phyloP scores from a whole-genome alignment of 2,113 vertebrate species.

The Ia io region DNA sequence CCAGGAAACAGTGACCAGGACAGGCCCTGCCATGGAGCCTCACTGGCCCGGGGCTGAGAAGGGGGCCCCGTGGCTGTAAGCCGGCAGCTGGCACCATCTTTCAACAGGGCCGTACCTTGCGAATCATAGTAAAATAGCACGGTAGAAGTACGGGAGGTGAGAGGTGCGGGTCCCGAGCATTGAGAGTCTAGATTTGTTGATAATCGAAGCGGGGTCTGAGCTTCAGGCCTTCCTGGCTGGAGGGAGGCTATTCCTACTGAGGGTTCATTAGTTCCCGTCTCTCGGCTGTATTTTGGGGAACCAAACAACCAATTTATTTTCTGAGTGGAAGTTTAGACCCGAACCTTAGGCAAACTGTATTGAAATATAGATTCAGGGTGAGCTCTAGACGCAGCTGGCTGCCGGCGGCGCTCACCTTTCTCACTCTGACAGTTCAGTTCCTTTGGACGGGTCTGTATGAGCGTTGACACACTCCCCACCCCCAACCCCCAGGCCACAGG shows the following conservation, averaged over 20 bases:
- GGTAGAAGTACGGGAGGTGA: not conserved
- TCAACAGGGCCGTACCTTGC: not conserved
- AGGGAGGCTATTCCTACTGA: not conserved
- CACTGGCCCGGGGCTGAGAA: rapidly evolving
- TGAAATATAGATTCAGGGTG: not conserved
- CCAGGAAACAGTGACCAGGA: rapidly evolving
- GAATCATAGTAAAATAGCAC: not conserved
- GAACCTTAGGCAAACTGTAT: not conserved
- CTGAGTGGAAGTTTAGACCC: not conserved
- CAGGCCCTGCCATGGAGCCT: rapidly evolving
- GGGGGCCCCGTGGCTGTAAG: rapidly evolving
- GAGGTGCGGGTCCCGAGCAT: rapidly evolving
- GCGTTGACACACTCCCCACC: not conserved
- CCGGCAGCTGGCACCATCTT: not conserved
- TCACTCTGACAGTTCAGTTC: rapidly evolving
- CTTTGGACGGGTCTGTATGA: rapidly evolving
- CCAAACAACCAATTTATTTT: not conserved
- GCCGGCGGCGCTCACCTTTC: rapidly evolving
- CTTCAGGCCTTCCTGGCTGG: rapidly evolving
- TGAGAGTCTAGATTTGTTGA: rapidly evolving
- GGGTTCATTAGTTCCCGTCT: not conserved
- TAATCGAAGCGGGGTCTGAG: rapidly evolving
- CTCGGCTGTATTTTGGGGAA: not conserved
- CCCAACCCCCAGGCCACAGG: rapidly evolving
- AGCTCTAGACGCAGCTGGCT: not conserved